Base-by-base conservation (phyloP, 35 echinoderm and acorn worm genomes). In the Chiridota heheva region DNA sequence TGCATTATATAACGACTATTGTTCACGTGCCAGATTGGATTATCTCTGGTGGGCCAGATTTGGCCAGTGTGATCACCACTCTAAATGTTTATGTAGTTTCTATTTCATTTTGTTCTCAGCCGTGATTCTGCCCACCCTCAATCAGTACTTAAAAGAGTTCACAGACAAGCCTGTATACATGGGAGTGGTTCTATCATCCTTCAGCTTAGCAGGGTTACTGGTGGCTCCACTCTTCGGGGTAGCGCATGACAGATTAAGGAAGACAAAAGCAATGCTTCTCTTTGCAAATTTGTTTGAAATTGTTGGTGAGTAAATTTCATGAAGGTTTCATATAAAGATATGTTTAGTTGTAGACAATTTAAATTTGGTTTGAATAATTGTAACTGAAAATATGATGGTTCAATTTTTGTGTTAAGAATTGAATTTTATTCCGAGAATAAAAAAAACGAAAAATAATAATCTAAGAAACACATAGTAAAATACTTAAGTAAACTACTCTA, bases 271-370 rank as follows among this genome's bases (percentile, higher is more conserved):
- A 36, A 90, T 97, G 36, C 72, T 96, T 40, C 51, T 96, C 12
- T 86, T 96, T 81, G 87, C 87, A 20, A 96, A 96, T 63, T 58
- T 85, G 40, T 96, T 78, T 63, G 93, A 96, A 81, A 96, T 96
- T 78, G 87, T 32, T 60, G 93, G 93, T 96, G 69, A 91, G 88
- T 84, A 66, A 20, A 26, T 34, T 15, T 26, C 38, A 57, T 61
- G 38, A 51, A 63, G 31, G 13, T 22, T 22, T 60, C 58, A 60
- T 12, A 13, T 30, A 7, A 60, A 27, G 4, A 6, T 27, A 27
- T 30, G 25, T 60, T 6, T 7, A 60, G 32, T 6, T 12, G 25
- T 60, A 30, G 58, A 30, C 32, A 27, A 7, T 27, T 30, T 30
- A 7, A 5, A 27, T 27, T 18, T 60, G 0, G 7, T 7, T 18